Evolutionary conservation across 2,888 invertebrate genomes (phyloP).

Genomic region (Amblyjoppa proteus): DNA sequence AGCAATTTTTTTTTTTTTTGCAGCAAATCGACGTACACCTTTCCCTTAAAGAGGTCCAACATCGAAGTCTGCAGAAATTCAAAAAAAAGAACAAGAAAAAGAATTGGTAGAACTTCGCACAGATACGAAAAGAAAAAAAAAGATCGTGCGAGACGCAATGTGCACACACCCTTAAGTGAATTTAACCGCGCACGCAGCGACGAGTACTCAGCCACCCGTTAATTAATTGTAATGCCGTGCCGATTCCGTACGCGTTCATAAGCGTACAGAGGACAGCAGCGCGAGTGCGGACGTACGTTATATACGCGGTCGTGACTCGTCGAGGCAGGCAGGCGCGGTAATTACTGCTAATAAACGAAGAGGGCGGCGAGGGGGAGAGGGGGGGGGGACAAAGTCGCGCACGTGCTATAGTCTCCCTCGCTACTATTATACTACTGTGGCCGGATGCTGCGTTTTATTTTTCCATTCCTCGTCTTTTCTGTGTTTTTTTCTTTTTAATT

Average conservation of each 20-base stretch:
- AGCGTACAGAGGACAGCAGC: slow-evolving; percentile 56
- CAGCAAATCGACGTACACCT: too few species aligned
- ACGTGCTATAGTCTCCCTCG: slow-evolving; percentile 36
- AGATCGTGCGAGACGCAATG: slow-evolving; percentile 18
- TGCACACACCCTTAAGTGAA: slow-evolving; percentile 68
- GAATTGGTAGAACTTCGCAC: neutral
- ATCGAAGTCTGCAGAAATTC: neutral
- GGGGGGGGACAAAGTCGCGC: slow-evolving; percentile 61
- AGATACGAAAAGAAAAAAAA: slow-evolving; percentile 1
- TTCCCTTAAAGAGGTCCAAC: neutral
- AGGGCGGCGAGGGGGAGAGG: slow-evolving; percentile 64
- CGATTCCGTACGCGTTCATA: slow-evolving; percentile 72
- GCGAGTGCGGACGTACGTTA: slow-evolving; percentile 40
- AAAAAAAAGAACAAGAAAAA: neutral
- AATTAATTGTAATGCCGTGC: slow-evolving; percentile 78
- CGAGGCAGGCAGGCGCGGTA: slow-evolving; percentile 71
- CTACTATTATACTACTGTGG: slow-evolving; percentile 19
- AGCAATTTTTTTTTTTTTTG: too few species aligned
- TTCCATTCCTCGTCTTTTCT: slow-evolving; percentile 6
- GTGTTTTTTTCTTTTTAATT: neutral
- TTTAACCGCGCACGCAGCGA: slow-evolving; percentile 19
- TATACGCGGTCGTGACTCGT: slow-evolving; percentile 67
- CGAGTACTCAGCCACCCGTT: slow-evolving; percentile 70
- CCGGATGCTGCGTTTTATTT: slow-evolving; percentile 44
- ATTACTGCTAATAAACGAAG: slow-evolving; percentile 78